Base-by-base conservation (phyloP, 2,797 vertebrate genomes). In the Hipposideros larvatus region DNA sequence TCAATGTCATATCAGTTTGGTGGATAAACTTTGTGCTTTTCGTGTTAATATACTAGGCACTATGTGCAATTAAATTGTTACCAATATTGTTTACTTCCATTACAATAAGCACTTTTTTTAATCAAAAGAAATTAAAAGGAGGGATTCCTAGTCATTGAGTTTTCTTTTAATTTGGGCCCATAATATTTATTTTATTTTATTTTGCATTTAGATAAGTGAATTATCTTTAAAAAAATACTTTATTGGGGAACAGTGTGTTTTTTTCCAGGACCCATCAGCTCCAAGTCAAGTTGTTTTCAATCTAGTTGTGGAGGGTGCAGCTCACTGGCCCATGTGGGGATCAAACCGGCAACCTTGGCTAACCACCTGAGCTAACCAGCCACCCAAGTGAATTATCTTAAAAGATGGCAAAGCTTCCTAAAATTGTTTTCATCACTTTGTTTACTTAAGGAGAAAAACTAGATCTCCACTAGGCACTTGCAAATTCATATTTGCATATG, bases 111-210 rank as follows among this genome's bases (percentile, higher is more conserved):
- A 31, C 18, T 68, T 75, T 90, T 31, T 80, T 82, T 26, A 26
- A 80, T 57, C 8, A 63, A 70, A 94, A 90, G 53, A 93, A 57
- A 59, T 68, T 53, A 75, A 70, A 94, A 93, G 46, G 22, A 53
- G 34, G 46, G n/a, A 46, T 26, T 61, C 74, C 9, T 70, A 10
- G 24, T 66, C 37, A 70, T 11, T 82, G 74, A 90, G 53, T 78
- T 74, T 66, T 43, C 46, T 65, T 22, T 46, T 94, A 79, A 26
- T 93, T 55, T 77, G 41, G 15, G 18, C 13, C 2, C 1, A 11
- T 85, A 87, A 61, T 22, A 71, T 80, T 53, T 4, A 79, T 93
- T 74, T 86, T 28, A 21, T 80, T 87, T 94, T 19, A 34, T 89
- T 95, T 93, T 74, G n/a, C 31, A 68, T 2, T 63, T 84, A 77